phyloP scores from a whole-genome alignment of 2,113 vertebrate species.

The Tetraodon nigroviridis region DNA sequence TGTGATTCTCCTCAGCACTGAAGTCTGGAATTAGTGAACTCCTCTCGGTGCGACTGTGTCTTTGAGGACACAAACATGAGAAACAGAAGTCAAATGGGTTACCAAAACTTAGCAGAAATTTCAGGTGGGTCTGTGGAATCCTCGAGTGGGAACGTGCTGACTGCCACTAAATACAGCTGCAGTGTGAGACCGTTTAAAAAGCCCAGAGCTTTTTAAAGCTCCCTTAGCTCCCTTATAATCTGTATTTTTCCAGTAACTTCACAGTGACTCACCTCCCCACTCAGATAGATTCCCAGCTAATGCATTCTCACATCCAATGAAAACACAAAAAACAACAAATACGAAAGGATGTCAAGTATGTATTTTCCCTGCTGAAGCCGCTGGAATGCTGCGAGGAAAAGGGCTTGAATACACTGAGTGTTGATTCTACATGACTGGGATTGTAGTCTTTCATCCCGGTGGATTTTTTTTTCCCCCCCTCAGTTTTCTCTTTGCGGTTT shows the following conservation, averaged over 20 bases:
- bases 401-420: slow-evolving; percentile 3
- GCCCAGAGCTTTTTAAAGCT: too few species aligned
- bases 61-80: slow-evolving; percentile 9
- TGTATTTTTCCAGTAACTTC: slow-evolving; percentile 54
- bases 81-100: not conserved
- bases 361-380: slow-evolving; percentile 1
- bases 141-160: too few species aligned
- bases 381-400: slow-evolving; percentile 14
- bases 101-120: not conserved
- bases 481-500: too few species aligned
- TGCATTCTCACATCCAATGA: slow-evolving; percentile 31
- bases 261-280: slow-evolving; percentile 59
- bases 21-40: not conserved
- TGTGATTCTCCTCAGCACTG: not conserved
- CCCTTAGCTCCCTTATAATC: slow-evolving; percentile 51
- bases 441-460: too few species aligned
- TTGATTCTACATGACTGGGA: not conserved
- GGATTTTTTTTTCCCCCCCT: too few species aligned
- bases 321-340: slow-evolving; percentile 23
- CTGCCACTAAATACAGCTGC: too few species aligned
- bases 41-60: not conserved
- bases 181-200: slow-evolving; percentile 9
- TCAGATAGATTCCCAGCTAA: slow-evolving; percentile 35
- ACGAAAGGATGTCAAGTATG: slow-evolving; percentile 26
- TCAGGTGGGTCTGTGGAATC: too few species aligned